These are phyloP conservation scores for Ochropleura leucogaster DNA, from an alignment of 2,888 invertebrate genomes.

Conservation along the genomic window DNA sequence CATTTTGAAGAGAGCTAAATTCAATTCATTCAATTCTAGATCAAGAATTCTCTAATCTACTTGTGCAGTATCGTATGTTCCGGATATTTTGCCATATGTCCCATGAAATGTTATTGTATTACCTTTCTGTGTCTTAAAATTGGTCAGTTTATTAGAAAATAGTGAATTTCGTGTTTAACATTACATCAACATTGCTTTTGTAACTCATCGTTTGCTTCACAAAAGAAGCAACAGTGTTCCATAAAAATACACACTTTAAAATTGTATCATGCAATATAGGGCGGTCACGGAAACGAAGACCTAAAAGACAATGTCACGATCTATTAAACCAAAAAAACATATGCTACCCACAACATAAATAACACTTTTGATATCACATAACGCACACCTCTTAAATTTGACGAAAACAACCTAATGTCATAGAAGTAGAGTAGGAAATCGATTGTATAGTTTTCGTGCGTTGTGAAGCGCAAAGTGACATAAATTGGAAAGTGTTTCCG, in stretches of 20 bases:
- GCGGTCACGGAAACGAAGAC: conserved; percentile 33
- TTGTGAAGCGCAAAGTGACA: conserved; percentile 79
- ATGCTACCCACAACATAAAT: conserved; percentile 32
- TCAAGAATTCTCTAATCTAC: too few species aligned
- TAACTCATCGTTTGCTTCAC: background rate
- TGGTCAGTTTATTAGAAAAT: background rate
- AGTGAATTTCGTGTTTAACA: background rate
- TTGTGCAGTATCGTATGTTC: too few species aligned
- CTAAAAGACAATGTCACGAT: conserved; percentile 44
- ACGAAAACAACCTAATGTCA: conserved; percentile 28
- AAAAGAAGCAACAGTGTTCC: background rate
- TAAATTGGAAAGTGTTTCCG: conserved; percentile 86
- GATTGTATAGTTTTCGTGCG: conserved; percentile 56
- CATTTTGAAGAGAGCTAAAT: too few species aligned
- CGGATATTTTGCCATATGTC: too few species aligned
- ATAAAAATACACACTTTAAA: conserved; percentile 5
- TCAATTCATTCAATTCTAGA: too few species aligned
- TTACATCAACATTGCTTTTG: background rate
- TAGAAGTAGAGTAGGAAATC: conserved; percentile 39
- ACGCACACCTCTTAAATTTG: conserved; percentile 7
- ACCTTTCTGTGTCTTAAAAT: background rate
- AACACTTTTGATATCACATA: conserved; percentile 48
- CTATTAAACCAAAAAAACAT: conserved; percentile 47
- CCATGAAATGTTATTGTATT: background rate
- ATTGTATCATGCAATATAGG: conserved; percentile 37